A percentile compares a stretch with the other conserved stretches of the same genome.
Evolutionary conservation across 2,797 vertebrate species (phyloP).

Genomic region (Pachyuromys duprasi): DNA sequence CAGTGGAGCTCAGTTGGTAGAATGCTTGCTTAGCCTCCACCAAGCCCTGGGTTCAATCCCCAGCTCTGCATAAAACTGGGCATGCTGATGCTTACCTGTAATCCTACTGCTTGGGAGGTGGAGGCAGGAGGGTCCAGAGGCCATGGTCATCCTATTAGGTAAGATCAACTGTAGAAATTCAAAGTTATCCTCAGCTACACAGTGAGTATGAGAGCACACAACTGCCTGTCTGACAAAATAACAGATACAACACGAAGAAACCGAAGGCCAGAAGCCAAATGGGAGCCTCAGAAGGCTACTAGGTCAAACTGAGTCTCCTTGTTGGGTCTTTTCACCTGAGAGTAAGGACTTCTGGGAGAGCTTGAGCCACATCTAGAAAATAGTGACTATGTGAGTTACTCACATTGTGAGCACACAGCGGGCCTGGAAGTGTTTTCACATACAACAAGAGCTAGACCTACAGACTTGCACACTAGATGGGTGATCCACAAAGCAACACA

Average conservation of each 20-base stretch:
- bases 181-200: neutral
- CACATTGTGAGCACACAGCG: neutral
- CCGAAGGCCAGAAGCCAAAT: neutral
- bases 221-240: neutral
- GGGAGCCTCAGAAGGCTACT: conserved; percentile 17
- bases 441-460: neutral
- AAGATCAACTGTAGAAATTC: neutral
- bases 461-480: neutral
- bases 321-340: neutral
- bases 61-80: neutral
- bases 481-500: neutral
- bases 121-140: neutral
- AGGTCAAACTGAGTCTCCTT: neutral
- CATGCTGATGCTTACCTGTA: neutral
- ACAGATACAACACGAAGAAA: neutral
- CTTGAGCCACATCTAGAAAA: neutral
- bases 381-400: neutral
- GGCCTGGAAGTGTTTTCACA: conserved; percentile 27
- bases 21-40: neutral
- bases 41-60: neutral
- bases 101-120: neutral
- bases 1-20: neutral
- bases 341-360: neutral
- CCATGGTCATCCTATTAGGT: neutral
- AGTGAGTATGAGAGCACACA: neutral